These are phyloP conservation scores for Heliangelus exortis DNA, from an alignment of 2,797 vertebrate species.

Conservation along the genomic window DNA sequence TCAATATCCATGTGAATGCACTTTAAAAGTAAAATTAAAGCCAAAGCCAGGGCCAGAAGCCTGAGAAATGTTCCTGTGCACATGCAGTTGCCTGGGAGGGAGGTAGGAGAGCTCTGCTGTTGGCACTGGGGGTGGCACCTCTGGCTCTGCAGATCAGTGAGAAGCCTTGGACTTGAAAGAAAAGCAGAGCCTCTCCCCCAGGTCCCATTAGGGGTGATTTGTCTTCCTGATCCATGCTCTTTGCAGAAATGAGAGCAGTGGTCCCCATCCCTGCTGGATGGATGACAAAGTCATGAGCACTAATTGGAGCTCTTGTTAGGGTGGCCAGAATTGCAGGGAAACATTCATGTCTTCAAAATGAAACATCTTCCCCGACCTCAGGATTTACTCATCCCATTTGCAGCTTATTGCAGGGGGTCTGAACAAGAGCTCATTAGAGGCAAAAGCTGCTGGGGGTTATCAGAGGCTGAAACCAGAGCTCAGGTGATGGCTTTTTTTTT, in stretches of 20 bases:
- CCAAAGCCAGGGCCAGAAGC: slow-evolving; percentile 45
- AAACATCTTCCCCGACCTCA: background rate
- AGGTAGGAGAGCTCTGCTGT: background rate
- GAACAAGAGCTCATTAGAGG: background rate
- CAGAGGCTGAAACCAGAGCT: background rate
- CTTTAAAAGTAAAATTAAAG: slow-evolving; percentile 64
- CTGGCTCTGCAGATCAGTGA: background rate
- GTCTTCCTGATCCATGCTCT: slow-evolving; percentile 1
- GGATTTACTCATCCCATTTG: background rate
- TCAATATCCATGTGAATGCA: slow-evolving; percentile 52
- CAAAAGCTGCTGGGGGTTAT: background rate
- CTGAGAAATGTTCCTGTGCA: slow-evolving; percentile 12
- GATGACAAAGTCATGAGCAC: background rate
- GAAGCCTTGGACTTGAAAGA: background rate
- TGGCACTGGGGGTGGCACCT: background rate
- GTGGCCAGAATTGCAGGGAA: background rate
- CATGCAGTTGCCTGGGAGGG: background rate
- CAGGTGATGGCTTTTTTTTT: background rate
- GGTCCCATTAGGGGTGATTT: slow-evolving; percentile 46
- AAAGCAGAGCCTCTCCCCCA: slow-evolving; percentile 3
- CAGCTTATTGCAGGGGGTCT: background rate
- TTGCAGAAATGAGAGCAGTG: slow-evolving; percentile 1
- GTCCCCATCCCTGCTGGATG: background rate
- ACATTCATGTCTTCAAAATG: background rate
- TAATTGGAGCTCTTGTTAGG: slow-evolving; percentile 53